Conservation (phyloP, 1,140 invertebrate species). For the Colletes latitarsis region DNA sequence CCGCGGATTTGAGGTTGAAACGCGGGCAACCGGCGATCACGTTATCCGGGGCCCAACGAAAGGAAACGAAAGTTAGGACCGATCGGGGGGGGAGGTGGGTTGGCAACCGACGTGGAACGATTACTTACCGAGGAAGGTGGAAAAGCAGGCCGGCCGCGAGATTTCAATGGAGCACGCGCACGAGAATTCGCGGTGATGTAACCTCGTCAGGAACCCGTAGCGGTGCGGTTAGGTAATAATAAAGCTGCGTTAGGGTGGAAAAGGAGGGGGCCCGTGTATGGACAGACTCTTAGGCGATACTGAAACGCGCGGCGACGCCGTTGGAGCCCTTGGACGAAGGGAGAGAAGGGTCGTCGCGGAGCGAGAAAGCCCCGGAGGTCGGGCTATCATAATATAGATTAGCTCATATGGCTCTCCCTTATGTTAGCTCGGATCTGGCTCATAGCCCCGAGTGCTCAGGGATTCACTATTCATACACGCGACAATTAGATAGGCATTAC, state of each 20-base stretch:
- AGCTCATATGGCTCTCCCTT: constrained; percentile 80
- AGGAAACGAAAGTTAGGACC: not conserved
- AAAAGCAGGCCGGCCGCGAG: constrained; percentile 29
- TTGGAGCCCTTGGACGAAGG: not conserved
- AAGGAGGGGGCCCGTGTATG: constrained; percentile 22
- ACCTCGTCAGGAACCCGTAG: constrained; percentile 63
- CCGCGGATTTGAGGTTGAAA: not conserved
- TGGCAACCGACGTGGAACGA: constrained; percentile 18
- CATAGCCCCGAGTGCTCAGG: constrained; percentile 80
- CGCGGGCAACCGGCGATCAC: not conserved
- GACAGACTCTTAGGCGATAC: constrained; percentile 17
- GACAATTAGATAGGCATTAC: constrained; percentile 82
- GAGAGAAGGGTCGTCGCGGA: constrained; percentile 3
- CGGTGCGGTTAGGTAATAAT: constrained; percentile 70
- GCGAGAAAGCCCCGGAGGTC: constrained; percentile 67
- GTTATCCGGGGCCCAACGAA: not conserved
- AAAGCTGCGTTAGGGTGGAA: constrained; percentile 47
- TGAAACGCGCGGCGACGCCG: not conserved
- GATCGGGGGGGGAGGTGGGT: too few species aligned
- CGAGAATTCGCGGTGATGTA: constrained; percentile 51
- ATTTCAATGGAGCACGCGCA: constrained; percentile 45
- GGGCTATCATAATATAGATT: constrained; percentile 82
- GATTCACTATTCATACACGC: constrained; percentile 82
- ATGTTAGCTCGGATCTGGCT: constrained; percentile 78
- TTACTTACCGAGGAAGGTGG: constrained; percentile 50